Conservation (phyloP, 2,113 vertebrate species). For the Machaerirhynchus nigripectus region DNA sequence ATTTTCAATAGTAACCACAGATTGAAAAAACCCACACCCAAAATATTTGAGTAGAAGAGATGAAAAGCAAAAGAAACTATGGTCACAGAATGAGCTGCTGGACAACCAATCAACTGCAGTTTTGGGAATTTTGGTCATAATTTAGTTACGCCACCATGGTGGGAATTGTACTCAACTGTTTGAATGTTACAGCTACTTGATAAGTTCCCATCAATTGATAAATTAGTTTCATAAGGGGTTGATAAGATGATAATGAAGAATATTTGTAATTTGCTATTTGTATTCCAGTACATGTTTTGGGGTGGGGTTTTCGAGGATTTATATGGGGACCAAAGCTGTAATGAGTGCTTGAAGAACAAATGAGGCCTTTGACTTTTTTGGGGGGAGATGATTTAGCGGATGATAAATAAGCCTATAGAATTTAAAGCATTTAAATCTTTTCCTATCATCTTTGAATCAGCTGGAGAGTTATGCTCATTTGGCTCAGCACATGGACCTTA, state of each 20-base stretch:
- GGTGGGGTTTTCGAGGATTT: neutral
- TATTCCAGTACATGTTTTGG: neutral
- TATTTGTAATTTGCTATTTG: neutral
- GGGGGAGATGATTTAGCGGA: neutral
- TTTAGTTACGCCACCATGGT: neutral
- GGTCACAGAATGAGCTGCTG: neutral
- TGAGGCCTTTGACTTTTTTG: neutral
- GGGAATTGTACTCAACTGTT: neutral
- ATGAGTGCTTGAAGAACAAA: neutral
- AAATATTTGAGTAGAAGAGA: neutral
- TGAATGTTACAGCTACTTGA: neutral
- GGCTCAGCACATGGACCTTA: neutral
- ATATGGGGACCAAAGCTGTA: neutral
- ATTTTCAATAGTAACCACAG: neutral
- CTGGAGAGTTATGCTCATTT: slow-evolving; percentile 1
- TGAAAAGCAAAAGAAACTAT: neutral
- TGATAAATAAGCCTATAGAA: neutral
- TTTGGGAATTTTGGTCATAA: neutral
- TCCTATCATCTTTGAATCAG: neutral
- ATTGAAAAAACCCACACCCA: neutral
- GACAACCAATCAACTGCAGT: neutral
- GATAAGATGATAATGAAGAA: neutral
- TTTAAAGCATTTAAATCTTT: neutral
- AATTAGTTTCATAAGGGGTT: neutral
- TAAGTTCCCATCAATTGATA: neutral